Base-by-base conservation (phyloP, 2,113 vertebrate species). In the Macaca fascicularis region DNA sequence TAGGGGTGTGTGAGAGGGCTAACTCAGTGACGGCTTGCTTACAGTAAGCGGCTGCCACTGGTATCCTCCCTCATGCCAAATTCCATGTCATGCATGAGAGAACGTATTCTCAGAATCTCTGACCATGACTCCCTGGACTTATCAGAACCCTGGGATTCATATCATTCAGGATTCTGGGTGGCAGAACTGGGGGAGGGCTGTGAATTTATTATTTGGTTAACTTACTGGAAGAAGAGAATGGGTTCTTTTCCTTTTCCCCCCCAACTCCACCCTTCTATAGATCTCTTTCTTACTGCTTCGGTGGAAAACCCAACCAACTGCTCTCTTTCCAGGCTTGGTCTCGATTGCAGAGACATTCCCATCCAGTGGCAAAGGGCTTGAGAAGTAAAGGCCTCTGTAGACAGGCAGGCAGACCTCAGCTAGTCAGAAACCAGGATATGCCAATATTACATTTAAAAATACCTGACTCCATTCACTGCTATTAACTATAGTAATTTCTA, bases 161-260 rank as follows among this genome's bases (percentile, higher is more conserved):
- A 91, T 96, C 57, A 61, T 27, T 50, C 72, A n/a, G 43, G 50
- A 90, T 70, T 69, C n/a, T 43, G 93, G 90, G 64, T 94, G 84
- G 79, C 74, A 89, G 43, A 89, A 45, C 55, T 52, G 35, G 55
- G 30, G 40, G n/a, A 45, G 52, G 64, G 50, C 50, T 87, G 19
- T 45, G 82, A 69, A 82, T 96, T 85, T 92, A 45, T 78, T 80
- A 25, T 90, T 96, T 92, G 81, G 38, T 90, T 96, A 70, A 89
- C 38, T 95, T 96, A 32, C 82, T 80, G 72, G 89, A 95, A 92
- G 81, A 91, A 86, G 69, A 88, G 17, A 57, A 89, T 72, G 20
- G 23, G 40, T 95, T 92, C 35, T 93, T 84, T 92, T 90, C 50
- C 69, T 57, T 83, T 96, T 52, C n/a, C 61, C 80, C 72, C 72